Conservation (phyloP, 2,888 invertebrate species). For the Agapostemon virescens region DNA sequence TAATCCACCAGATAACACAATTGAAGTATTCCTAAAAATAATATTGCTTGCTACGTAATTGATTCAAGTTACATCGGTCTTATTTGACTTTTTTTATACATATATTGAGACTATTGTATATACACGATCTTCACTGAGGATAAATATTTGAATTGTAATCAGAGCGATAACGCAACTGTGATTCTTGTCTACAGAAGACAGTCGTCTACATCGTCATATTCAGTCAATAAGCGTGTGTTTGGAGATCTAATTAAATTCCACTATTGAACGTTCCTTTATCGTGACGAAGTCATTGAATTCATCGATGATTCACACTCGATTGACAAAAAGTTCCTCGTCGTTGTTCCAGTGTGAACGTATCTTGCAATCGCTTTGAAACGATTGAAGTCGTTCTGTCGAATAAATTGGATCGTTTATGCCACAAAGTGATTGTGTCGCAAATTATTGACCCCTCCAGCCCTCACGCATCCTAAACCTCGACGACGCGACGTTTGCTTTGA, state of each 20-base stretch:
- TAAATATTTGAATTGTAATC: neutral
- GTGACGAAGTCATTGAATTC: neutral
- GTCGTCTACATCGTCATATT: neutral
- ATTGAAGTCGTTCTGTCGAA: conserved; percentile 40
- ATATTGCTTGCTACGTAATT: too few species aligned
- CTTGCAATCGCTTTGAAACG: conserved; percentile 16
- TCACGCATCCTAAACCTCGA: conserved; percentile 28
- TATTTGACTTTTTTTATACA: too few species aligned
- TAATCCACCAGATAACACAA: too few species aligned
- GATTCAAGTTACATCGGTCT: too few species aligned
- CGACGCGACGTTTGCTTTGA: conserved; percentile 9
- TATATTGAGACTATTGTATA: too few species aligned
- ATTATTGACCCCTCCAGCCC: conserved; percentile 37
- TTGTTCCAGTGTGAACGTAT: neutral
- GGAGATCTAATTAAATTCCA: neutral
- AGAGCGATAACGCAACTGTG: neutral
- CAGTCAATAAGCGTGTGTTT: neutral
- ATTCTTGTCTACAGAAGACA: neutral
- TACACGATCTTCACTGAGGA: too few species aligned
- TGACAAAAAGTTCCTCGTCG: neutral
- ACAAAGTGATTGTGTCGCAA: conserved; percentile 36
- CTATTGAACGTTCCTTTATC: neutral
- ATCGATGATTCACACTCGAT: neutral
- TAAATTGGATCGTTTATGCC: conserved; percentile 38
- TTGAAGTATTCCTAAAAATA: too few species aligned